phyloP scores from a whole-genome alignment of 2,113 vertebrate species.

The Petromus typicus region DNA sequence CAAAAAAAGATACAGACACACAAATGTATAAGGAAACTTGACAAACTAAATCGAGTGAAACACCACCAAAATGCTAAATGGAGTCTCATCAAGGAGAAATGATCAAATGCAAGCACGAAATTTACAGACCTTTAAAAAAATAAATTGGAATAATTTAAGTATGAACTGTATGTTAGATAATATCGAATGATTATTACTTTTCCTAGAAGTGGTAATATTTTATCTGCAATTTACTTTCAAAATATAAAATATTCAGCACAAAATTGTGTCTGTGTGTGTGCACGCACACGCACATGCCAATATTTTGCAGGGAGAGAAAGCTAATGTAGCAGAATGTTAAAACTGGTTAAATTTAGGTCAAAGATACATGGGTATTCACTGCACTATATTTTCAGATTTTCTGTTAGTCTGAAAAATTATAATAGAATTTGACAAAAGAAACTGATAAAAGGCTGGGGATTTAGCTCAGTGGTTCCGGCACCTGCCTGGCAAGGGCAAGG shows the following conservation, averaged over 20 bases:
- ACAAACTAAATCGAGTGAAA: neutral
- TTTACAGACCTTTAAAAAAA: neutral
- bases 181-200: neutral
- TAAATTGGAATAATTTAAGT: neutral
- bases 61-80: neutral
- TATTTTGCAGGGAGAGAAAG: too few relatives aligned
- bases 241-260: neutral
- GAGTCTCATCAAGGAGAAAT: neutral
- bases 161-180: neutral
- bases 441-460: too few relatives aligned
- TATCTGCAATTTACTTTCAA: neutral
- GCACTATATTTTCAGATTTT: neutral
- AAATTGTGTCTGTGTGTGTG: neutral
- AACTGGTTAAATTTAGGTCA: neutral
- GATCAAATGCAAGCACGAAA: neutral
- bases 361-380: neutral
- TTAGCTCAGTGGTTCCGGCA: too few relatives aligned
- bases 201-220: neutral
- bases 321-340: neutral
- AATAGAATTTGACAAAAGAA: neutral
- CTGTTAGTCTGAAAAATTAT: neutral
- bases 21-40: neutral
- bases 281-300: too few relatives aligned
- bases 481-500: too few relatives aligned
- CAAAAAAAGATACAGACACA: neutral